A percentile compares a stretch with the other conserved stretches of the same genome.
These are phyloP conservation scores for Alcis repandata DNA, from an alignment of 2,888 invertebrate genomes.

Conservation along the genomic window DNA sequence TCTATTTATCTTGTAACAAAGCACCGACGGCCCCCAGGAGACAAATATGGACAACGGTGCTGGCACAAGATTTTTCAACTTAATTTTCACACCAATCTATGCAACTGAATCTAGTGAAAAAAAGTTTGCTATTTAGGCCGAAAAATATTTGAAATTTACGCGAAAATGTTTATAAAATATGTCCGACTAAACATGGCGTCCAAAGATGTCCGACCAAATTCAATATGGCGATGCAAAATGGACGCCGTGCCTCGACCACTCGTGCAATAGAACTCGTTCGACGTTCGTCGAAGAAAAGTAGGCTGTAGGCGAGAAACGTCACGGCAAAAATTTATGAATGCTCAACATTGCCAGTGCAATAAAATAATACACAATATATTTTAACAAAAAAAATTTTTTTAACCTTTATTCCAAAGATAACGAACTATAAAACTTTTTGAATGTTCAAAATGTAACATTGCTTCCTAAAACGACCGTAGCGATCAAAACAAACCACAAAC, in stretches of 20 bases:
- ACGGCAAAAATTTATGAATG: conserved; percentile 43
- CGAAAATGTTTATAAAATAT: conserved; percentile 91
- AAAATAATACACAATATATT: conserved; percentile 7
- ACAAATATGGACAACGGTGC: conserved; percentile 80
- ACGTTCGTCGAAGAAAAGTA: conserved; percentile 62
- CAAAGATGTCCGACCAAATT: conserved; percentile 89
- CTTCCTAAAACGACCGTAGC: not conserved
- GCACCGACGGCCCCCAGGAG: conserved; percentile 81
- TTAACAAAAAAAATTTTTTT: not conserved
- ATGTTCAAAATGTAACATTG: not conserved
- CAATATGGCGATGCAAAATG: conserved; percentile 87
- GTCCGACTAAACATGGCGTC: conserved; percentile 92
- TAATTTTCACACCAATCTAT: conserved; percentile 73
- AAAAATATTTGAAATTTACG: conserved; percentile 87
- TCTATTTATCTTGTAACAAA: conserved; percentile 86
- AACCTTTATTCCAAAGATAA: not conserved
- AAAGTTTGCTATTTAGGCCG: conserved; percentile 81
- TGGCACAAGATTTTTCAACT: conserved; percentile 76
- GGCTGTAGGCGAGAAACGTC: conserved; percentile 61
- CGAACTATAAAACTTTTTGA: not conserved
- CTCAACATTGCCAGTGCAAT: conserved; percentile 56
- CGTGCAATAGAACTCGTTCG: conserved; percentile 59
- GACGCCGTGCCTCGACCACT: conserved; percentile 74
- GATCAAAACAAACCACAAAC: conserved; percentile 1
- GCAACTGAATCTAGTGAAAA: conserved; percentile 79